A percentile compares a stretch with the other conserved stretches of the same genome.
Conservation (phyloP, 1,140 invertebrate species). For the Sitophilus oryzae region DNA sequence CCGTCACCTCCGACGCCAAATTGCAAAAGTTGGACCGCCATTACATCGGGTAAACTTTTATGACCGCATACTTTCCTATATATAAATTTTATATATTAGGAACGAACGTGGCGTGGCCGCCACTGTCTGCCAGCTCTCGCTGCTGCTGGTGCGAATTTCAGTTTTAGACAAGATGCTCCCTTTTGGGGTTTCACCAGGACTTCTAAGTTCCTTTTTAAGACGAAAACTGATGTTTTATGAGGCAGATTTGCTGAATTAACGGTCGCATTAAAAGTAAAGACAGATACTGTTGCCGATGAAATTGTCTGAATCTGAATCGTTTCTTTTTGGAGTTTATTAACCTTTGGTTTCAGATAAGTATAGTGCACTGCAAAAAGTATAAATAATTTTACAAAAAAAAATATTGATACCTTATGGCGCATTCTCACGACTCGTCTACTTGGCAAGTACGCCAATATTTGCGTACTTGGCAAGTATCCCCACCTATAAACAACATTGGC, state of each 20-base stretch:
- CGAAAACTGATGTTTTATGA: neutral
- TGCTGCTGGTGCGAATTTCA: neutral
- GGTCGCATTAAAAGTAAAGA: neutral
- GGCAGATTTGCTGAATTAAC: neutral
- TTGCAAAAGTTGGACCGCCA: constrained; percentile 21
- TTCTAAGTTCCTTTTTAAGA: neutral
- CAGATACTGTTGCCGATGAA: neutral
- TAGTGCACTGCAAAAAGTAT: too few relatives aligned
- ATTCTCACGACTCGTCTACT: too few relatives aligned
- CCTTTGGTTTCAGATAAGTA: too few relatives aligned
- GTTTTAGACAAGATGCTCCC: neutral
- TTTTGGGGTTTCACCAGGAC: neutral
- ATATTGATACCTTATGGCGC: too few relatives aligned
- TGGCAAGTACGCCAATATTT: too few relatives aligned
- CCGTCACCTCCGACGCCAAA: constrained; percentile 21
- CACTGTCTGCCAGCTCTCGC: neutral
- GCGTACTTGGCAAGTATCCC: too few relatives aligned
- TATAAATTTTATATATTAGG: constrained; percentile 24
- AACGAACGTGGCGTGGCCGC: too few relatives aligned
- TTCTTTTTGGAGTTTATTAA: too few relatives aligned
- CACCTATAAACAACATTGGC: too few relatives aligned
- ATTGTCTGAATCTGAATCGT: neutral
- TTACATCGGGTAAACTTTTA: constrained; percentile 26
- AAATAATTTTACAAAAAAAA: too few relatives aligned
- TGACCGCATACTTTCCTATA: constrained; percentile 16